Evolutionary conservation across 1,140 invertebrate species (phyloP), one percentile per base, ranked within the genome.

Genomic region (Mactra quadrangularis): DNA sequence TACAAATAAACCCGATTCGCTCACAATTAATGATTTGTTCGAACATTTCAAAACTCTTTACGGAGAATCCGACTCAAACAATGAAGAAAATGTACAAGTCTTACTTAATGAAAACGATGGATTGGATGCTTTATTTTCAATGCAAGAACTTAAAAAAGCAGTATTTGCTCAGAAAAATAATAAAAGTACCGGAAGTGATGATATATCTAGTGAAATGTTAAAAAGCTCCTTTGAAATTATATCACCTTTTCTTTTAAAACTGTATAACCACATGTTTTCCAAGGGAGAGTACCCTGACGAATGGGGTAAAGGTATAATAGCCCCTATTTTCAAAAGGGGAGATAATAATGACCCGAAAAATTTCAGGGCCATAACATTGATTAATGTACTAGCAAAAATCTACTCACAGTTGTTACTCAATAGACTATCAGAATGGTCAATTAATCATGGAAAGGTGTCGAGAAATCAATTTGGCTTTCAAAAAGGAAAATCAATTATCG

Each of bases 241-340:
- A 25, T 22, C 64, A 41, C 31, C 31, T 19, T 68, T 68, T 41
- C 19, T 45, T n/a, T 41, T 68, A 38, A 68, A 68, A 27, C 27
- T 68, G 19, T 68, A 22, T 45, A 68, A 68, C n/a, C 19, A 3
- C 15, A 25, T 68, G 38, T 68, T n/a, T 38, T 33, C 31, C 31
- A 68, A 68, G 2, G 64, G 19, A n/a, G 64, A 68, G 27, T 68
- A 38, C 27, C 64, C 64, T n/a, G 19, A n/a, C 17, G 15, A 25
- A 38, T 68, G 64, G 64, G 64, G 64, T 22, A 33, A 68, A 29
- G 64, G 64, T 29, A 68, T 68, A 17, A 68, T 68, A 19, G 29
- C 29, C 17, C 64, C 64, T 27, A 68, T 68, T n/a, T 33, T 68
- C 27, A 68, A 68, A 68, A 45, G 35, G 11, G 38, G 64, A 38